A percentile compares a stretch with the other conserved stretches of the same genome.
These are phyloP conservation scores for Ochotona curzoniae DNA, from an alignment of 2,113 vertebrate genomes.

Conservation along the genomic window DNA sequence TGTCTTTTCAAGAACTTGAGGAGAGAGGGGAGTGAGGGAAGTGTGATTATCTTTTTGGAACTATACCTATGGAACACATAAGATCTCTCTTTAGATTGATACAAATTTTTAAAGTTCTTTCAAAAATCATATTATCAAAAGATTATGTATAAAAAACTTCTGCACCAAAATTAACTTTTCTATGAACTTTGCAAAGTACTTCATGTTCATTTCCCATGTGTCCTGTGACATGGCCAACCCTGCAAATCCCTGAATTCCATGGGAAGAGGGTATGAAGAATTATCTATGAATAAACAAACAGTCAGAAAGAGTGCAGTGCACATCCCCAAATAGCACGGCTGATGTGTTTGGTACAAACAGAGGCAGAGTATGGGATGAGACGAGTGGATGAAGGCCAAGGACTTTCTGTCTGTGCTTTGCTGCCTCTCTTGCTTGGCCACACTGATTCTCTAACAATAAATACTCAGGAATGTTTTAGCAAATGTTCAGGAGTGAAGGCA, in stretches of 20 bases:
- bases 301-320: background rate
- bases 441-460: conserved; percentile 52
- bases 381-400: background rate
- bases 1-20: too few species aligned
- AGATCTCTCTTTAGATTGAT: too few species aligned
- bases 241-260: conserved; percentile 2
- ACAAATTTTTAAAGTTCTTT: too few species aligned
- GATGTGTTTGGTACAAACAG: accelerated
- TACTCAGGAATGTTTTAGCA: conserved; percentile 41
- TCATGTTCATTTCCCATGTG: background rate
- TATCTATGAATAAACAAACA: background rate
- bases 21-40: too few species aligned
- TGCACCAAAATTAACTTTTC: too few species aligned
- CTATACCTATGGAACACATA: too few species aligned
- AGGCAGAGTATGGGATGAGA: background rate
- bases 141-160: too few species aligned
- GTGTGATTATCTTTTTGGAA: too few species aligned
- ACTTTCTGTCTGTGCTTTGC: background rate
- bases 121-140: too few species aligned
- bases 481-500: conserved; percentile 44
- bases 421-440: conserved; percentile 22
- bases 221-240: background rate
- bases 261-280: background rate
- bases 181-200: too few species aligned
- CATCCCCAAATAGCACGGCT: background rate